These are phyloP conservation scores for Tipula helvola DNA, from an alignment of 2,888 invertebrate species.

Conservation along the genomic window DNA sequence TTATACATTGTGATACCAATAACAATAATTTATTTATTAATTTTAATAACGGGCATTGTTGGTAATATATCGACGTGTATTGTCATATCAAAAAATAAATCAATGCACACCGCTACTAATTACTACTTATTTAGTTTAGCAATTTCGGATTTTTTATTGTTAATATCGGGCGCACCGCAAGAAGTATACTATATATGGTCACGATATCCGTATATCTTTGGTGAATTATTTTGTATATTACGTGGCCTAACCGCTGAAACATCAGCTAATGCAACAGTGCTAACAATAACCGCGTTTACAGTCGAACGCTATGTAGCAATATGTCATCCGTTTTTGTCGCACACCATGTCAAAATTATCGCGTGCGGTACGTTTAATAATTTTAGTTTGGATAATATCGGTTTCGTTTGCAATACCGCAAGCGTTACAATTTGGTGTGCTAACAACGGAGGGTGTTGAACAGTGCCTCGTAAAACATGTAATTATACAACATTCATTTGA, in stretches of 20 bases:
- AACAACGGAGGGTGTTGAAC: conserved; percentile 24
- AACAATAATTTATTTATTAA: conserved; percentile 61
- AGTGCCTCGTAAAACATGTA: conserved; percentile 29
- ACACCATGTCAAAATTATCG: conserved; percentile 71
- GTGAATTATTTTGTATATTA: conserved; percentile 64
- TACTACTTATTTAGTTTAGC: conserved; percentile 77
- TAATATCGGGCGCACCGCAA: conserved; percentile 65
- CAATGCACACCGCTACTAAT: conserved; percentile 72
- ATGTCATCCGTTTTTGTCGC: conserved; percentile 50
- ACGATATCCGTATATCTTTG: conserved; percentile 65
- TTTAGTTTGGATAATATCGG: conserved; percentile 65
- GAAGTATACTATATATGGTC: conserved; percentile 71
- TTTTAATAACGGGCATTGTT: conserved; percentile 64
- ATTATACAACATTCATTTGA: conserved; percentile 42
- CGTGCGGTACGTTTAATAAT: conserved; percentile 65
- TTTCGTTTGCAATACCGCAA: conserved; percentile 64
- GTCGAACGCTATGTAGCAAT: conserved; percentile 57
- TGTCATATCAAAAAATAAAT: conserved; percentile 68
- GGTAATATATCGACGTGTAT: conserved; percentile 77
- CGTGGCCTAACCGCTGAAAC: conserved; percentile 70
- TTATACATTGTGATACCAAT: conserved; percentile 56
- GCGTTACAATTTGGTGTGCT: conserved; percentile 61
- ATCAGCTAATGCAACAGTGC: conserved; percentile 62
- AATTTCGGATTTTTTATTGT: conserved; percentile 65
- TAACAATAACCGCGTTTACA: conserved; percentile 74